These are phyloP conservation scores for Sciurus niger DNA, from an alignment of 2,113 vertebrate species.

Conservation along the genomic window DNA sequence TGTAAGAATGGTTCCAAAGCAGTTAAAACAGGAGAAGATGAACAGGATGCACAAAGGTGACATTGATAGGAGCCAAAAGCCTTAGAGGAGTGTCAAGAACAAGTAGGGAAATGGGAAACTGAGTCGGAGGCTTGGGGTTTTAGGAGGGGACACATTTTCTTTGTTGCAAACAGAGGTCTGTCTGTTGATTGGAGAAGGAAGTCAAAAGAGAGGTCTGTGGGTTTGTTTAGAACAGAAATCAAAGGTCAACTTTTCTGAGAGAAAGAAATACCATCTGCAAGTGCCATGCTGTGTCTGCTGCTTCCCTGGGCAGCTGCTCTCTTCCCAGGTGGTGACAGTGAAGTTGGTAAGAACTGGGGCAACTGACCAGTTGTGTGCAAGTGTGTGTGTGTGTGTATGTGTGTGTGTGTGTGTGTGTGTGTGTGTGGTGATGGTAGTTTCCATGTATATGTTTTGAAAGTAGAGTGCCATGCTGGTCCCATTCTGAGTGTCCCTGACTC, in stretches of 20 bases:
- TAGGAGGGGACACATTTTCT: neutral
- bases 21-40: neutral
- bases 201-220: neutral
- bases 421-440: neutral
- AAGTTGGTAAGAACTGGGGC: neutral
- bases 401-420: neutral
- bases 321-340: neutral
- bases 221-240: neutral
- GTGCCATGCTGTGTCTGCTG: neutral
- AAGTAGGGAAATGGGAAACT: neutral
- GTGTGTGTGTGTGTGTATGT: neutral
- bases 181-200: neutral
- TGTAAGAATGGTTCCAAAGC: rapidly evolving
- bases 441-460: neutral
- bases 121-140: neutral
- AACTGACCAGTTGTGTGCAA: too few relatives aligned
- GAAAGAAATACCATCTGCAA: neutral
- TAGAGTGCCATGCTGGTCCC: neutral
- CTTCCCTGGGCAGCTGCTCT: neutral
- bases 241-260: neutral
- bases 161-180: neutral
- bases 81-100: neutral
- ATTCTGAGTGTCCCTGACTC: neutral
- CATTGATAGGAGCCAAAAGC: too few relatives aligned
- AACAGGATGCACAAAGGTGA: too few relatives aligned